phyloP scores from a whole-genome alignment of 1,140 invertebrate genomes.

The Drosophila bocqueti region DNA sequence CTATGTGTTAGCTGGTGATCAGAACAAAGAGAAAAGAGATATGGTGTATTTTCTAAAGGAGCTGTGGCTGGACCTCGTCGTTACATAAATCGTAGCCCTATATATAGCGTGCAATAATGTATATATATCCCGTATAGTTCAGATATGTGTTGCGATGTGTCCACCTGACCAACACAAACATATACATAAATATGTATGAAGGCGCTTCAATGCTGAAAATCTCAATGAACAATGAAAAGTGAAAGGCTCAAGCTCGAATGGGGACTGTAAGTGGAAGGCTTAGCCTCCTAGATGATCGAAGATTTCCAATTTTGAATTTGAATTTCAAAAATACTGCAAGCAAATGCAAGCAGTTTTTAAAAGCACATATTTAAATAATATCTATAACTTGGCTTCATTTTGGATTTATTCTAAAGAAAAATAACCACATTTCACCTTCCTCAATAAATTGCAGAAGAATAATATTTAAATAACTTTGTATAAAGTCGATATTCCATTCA shows the following conservation, averaged over 20 bases:
- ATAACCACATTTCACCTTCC: neutral
- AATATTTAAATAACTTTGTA: neutral
- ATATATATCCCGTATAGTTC: slow-evolving; percentile 10
- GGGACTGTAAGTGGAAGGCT: slow-evolving; percentile 14
- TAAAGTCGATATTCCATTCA: neutral
- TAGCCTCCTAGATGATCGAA: neutral
- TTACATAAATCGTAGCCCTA: slow-evolving; percentile 10
- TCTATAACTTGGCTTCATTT: too few species aligned
- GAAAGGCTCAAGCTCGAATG: neutral
- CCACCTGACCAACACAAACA: slow-evolving; percentile 18
- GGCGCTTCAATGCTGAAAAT: slow-evolving; percentile 9
- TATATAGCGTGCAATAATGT: slow-evolving; percentile 1
- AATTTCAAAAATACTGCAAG: neutral
- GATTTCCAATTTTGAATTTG: neutral
- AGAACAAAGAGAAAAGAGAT: slow-evolving; percentile 1
- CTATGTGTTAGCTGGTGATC: neutral
- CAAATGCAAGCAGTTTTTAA: too few species aligned
- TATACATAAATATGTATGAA: neutral
- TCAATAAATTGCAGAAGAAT: too few species aligned
- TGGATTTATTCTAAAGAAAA: too few species aligned
- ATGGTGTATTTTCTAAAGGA: slow-evolving; percentile 2
- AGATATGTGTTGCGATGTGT: slow-evolving; percentile 4
- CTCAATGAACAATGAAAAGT: slow-evolving; percentile 17
- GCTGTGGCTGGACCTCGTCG: slow-evolving; percentile 14
- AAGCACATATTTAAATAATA: too few species aligned